Base-by-base conservation (phyloP, 2,113 vertebrate genomes). In the Hippoglossus stenolepis region DNA sequence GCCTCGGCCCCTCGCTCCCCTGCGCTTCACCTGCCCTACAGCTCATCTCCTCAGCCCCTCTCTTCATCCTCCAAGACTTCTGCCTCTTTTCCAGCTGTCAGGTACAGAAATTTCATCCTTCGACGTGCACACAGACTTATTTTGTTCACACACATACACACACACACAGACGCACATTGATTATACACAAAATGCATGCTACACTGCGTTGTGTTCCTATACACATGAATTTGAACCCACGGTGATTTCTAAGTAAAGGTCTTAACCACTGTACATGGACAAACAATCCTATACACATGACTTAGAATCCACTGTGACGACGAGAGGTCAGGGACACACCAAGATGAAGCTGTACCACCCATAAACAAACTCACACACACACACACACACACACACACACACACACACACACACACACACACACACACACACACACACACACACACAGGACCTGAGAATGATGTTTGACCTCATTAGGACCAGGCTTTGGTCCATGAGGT, bases 31-130 rank as follows among this genome's bases (percentile, higher is more conserved):
- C 87, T 86, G 77, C 80, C 60, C 51, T 18, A 0, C 28, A 1
- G 59, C 64, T 54, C 49, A 23, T 76, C 69, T 66, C 70, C 62
- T 53, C 43, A 5, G 66, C 43, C 28, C 62, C 54, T 76, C 57
- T 38, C 45, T 67, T n/a, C 47, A 9, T 51, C 47, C 47, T 51
- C 68, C 11, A 21, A 47, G 20, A 53, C 58, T 64, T 26, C 35
- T 70, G 45, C 35, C 63, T 38, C 6, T 69, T 80, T 68, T 58
- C 59, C 56, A 58, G 24, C 47, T 68, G 60, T 71, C 57, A 56
- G 61, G 35, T 70, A 70, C 51, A 47, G 61, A 66, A 70, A 58
- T 70, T 49, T 11, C 59, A 75, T 79, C 71, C 76, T 77, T 69
- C 69, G 56, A 71, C 23, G 4, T 53, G 40, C 61, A 65, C 7